phyloP scores from a whole-genome alignment of 2,888 invertebrate genomes.

The Melieria crassipennis region DNA sequence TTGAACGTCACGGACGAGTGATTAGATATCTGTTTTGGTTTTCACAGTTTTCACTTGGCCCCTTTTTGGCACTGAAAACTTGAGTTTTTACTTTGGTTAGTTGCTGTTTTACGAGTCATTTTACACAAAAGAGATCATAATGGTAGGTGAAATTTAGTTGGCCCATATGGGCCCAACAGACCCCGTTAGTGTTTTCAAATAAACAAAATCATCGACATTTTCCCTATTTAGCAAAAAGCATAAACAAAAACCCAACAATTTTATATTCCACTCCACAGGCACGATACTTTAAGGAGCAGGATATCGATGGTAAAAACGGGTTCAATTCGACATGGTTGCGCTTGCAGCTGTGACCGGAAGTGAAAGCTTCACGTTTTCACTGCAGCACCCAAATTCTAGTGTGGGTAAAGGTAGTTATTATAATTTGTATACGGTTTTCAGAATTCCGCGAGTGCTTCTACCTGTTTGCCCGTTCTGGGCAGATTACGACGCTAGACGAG shows the following conservation, averaged over 20 bases:
- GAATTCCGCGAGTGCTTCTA: conserved; percentile 98
- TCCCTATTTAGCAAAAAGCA: neutral
- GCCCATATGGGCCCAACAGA: no score
- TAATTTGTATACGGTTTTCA: conserved; percentile 58
- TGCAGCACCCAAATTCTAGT: neutral
- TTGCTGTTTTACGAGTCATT: neutral
- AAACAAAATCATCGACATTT: no score
- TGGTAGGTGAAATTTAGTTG: no score
- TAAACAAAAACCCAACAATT: conserved; percentile 1
- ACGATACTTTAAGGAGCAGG: conserved; percentile 92
- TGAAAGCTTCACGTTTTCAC: conserved; percentile 24
- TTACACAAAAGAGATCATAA: no score
- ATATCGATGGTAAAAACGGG: conserved; percentile 84
- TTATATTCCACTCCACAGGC: conserved; percentile 72
- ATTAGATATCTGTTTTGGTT: neutral
- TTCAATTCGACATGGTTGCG: neutral
- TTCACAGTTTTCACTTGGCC: neutral
- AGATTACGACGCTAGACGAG: conserved; percentile 89
- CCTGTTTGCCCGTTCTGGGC: conserved; percentile 88
- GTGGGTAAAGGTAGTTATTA: neutral
- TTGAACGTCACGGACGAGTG: neutral
- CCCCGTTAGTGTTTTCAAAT: no score
- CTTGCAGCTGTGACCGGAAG: conserved; percentile 19
- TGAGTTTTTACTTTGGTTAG: conserved; percentile 3
- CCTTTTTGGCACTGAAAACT: neutral